A percentile compares a stretch with the other conserved stretches of the same genome.
phyloP scores from a whole-genome alignment of 2,888 invertebrate genomes.

The Mechanitis messenoides region DNA sequence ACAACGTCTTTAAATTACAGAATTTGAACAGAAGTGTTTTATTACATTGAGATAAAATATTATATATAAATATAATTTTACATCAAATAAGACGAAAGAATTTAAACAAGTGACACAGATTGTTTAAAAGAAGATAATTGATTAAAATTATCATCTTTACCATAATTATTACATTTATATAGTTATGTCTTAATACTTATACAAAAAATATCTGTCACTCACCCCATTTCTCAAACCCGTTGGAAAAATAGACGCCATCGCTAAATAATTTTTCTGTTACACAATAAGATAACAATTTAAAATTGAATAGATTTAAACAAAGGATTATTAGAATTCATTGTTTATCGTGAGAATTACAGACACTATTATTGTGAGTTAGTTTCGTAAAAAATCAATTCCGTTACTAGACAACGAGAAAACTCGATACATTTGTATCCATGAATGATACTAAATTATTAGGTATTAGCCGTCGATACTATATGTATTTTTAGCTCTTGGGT shows the following conservation, averaged over 20 bases:
- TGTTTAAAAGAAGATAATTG: too few species aligned
- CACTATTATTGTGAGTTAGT: constrained; percentile 20
- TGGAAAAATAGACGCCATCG: constrained; percentile 62
- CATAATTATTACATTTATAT: too few species aligned
- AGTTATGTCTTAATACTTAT: too few species aligned
- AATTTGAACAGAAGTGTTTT: too few species aligned
- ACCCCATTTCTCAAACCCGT: constrained; percentile 60
- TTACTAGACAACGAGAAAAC: constrained; percentile 60
- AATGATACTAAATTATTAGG: not conserved
- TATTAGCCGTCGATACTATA: not conserved
- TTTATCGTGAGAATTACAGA: constrained; percentile 21
- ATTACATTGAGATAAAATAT: too few species aligned
- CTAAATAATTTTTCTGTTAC: not conserved
- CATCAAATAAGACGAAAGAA: too few species aligned
- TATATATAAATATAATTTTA: too few species aligned
- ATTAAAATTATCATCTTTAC: too few species aligned
- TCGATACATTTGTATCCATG: constrained; percentile 24
- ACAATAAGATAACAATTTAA: not conserved
- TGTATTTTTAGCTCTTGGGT: not conserved
- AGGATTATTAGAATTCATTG: constrained; percentile 14
- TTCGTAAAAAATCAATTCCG: constrained; percentile 56
- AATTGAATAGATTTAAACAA: constrained; percentile 7
- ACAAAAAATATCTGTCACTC: constrained; percentile 28
- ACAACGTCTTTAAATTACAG: too few species aligned
- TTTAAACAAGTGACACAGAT: too few species aligned